Conservation (phyloP, 1,140 invertebrate species). For the Druon quercuslanigerum region DNA sequence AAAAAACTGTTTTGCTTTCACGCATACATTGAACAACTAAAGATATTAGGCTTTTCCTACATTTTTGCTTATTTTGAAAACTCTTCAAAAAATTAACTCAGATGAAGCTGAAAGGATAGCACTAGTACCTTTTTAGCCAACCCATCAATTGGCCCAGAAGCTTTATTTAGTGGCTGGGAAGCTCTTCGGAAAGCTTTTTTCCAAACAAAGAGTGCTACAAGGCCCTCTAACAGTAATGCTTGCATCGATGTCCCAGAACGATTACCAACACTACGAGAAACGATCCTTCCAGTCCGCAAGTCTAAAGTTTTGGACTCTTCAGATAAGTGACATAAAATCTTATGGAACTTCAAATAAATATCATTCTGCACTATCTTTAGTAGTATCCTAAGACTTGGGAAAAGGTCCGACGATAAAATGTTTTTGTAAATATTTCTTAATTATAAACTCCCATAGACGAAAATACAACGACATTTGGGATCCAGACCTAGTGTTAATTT, state of each 20-base stretch:
- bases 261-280: too few relatives aligned
- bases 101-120: constrained; percentile 33
- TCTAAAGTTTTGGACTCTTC: not conserved
- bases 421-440: not conserved
- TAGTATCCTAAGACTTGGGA: not conserved
- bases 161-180: too few relatives aligned
- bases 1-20: too few relatives aligned
- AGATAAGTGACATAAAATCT: not conserved
- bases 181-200: too few relatives aligned
- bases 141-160: constrained; percentile 36
- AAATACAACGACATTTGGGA: not conserved
- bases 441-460: not conserved
- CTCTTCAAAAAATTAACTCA: not conserved
- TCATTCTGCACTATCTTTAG: not conserved
- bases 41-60: not conserved
- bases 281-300: too few relatives aligned
- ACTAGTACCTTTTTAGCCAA: constrained; percentile 31
- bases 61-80: not conserved
- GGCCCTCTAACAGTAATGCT: too few relatives aligned
- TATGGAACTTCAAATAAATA: not conserved
- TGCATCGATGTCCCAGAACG: too few relatives aligned
- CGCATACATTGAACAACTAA: not conserved
- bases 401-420: too few relatives aligned
- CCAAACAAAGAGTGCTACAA: too few relatives aligned
- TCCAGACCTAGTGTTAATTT: too few relatives aligned